Evolutionary conservation across 1,140 invertebrate genomes (phyloP).

Genomic region (Pemphigus obesinymphae): DNA sequence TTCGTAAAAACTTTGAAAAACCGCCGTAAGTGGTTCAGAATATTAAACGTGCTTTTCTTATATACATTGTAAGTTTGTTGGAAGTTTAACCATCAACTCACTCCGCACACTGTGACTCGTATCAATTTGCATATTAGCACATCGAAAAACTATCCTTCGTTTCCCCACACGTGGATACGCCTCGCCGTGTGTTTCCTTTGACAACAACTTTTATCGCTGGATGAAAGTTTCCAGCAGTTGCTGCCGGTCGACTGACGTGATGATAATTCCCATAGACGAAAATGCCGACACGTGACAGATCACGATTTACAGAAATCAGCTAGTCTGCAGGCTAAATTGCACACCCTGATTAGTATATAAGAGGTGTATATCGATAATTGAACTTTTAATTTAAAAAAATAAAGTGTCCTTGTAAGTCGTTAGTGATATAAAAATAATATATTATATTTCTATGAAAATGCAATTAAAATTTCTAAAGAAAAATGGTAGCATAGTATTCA

Average conservation of each 20-base stretch:
- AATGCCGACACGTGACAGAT: not conserved
- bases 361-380: too few species aligned
- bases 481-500: too few species aligned
- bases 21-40: conserved; percentile 26
- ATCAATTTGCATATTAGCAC: conserved; percentile 39
- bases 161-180: not conserved
- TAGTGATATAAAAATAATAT: too few species aligned
- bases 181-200: conserved; percentile 25
- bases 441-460: too few species aligned
- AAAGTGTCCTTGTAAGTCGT: too few species aligned
- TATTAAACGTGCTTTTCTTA: conserved; percentile 40
- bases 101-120: not conserved
- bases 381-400: too few species aligned
- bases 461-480: too few species aligned
- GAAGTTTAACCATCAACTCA: conserved; percentile 31
- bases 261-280: conserved; percentile 2
- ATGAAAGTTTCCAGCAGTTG: conserved; percentile 19
- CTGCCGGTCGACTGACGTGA: not conserved
- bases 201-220: conserved; percentile 24
- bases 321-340: too few species aligned
- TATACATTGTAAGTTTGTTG: conserved; percentile 36
- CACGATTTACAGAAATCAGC: too few species aligned
- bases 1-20: conserved; percentile 30
- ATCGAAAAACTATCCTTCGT: not conserved
- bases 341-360: too few species aligned